Evolutionary conservation across 2,888 invertebrate species (phyloP), one percentile per base, ranked within the genome.

Genomic region (Syrphus vitripennis): DNA sequence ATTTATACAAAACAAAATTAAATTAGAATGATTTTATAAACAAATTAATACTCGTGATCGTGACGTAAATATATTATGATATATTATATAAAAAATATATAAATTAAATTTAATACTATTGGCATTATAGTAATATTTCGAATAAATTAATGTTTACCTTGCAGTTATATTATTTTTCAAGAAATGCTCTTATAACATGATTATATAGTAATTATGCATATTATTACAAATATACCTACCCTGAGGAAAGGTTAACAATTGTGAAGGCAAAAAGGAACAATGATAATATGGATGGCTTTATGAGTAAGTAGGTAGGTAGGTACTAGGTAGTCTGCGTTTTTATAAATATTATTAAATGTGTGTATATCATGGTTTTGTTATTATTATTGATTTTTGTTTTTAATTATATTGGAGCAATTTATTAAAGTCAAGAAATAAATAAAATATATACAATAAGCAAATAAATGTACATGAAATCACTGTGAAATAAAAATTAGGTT

Each of bases 401-500:
- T 21, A 29, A 48, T 48, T 83, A 29, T 19, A 26, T 26, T 48
- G 48, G 48, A 72, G 65, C 24, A 55, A 84, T 76, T 63, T 72
- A 59, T 80, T 71, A 21, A 57, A 40, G 2, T 12, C 63, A 29
- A 55, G 55, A 79, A 78, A 83, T 57, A 34, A 69, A 53, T 50
- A 42, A 65, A 34, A 45, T n/a, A 67, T 34, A 40, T 50, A 75
- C 45, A 69, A 31, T 29, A 65, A 65, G 65, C 19, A 70, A 69
- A 61, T 70, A 42, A 53, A 80, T 77, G 69, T 77, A 80, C 65
- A 80, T 80, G 80, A 72, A 72, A 69, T 72, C 71, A 80, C 50
- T 84, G 84, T 76, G 80, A 84, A 84, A 80, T 84, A 84, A 42
- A 79, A 40, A 55, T 72, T 84, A 84, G 84, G 67, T 72, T 77